Base-by-base conservation (phyloP, 2,797 vertebrate species). In the Spizella passerina region DNA sequence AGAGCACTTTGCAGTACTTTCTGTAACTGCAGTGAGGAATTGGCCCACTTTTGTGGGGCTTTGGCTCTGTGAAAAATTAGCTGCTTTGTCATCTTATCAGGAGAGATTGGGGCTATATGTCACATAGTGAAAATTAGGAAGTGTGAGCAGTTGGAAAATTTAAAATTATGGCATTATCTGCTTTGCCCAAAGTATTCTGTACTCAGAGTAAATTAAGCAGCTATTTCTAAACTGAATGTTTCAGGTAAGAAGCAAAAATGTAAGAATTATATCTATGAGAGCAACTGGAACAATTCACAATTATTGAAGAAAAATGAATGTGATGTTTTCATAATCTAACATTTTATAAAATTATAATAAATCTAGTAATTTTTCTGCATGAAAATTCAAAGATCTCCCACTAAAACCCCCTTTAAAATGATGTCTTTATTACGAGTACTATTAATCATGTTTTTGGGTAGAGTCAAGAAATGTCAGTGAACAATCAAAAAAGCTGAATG, bases 371-470 rank as follows among this genome's bases (percentile, higher is more conserved):
- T 71, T 84, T 91, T 73, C 36, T 55, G 24, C 8, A 8, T 30
- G 29, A 70, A 85, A 94, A 82, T 46, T 26, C 20, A 70, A 86
- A 87, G 10, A 4, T 46, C 0, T 81, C 32, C 13, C 38, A 66
- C 3, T 30, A 52, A 47, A 88, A 39, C 5, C 6, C 3, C 22
- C 44, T 27, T 47, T 1, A n/a, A 86, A 94, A 65, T 11, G 8
- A 11, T 49, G 4, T 19, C 5, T 12, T 63, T 55, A 3, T 73
- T 88, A 30, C 24, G 49, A 49, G 12, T 43, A 60, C 19, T 69
- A 32, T 79, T 72, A 44, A 46, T 36, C 36, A 56, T 0, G 0
- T 30, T 89, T 55, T n/a, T 81, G 7, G 24, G 63, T 2, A n/a
- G 21, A 80, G 17, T 63, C 17, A 82, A 79, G 36, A 82, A 86